phyloP scores from a whole-genome alignment of 2,113 vertebrate genomes.

The Uria aalge region DNA sequence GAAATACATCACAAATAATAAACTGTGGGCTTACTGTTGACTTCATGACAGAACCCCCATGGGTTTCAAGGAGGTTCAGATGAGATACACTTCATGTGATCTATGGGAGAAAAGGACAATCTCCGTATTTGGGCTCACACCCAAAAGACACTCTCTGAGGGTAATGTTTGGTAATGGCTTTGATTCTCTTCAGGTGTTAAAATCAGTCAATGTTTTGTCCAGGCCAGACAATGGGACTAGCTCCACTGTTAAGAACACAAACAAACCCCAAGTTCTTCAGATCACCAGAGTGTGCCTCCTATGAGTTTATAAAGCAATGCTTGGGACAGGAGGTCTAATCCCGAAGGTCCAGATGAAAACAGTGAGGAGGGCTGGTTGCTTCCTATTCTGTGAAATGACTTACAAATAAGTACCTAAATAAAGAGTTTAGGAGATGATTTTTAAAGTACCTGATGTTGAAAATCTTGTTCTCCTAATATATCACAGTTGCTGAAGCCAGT shows the following conservation, averaged over 20 bases:
- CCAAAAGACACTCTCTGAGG: not conserved
- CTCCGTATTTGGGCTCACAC: not conserved
- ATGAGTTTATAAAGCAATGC: not conserved
- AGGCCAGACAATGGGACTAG: not conserved
- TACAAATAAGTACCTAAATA: not conserved
- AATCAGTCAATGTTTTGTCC: not conserved
- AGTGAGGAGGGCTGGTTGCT: not conserved
- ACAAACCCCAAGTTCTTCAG: not conserved
- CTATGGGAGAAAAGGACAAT: not conserved
- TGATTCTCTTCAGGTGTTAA: not conserved
- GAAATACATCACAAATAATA: conserved; percentile 32
- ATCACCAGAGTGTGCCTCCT: not conserved
- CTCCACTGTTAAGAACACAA: not conserved
- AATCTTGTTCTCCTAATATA: not conserved
- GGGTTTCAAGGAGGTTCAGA: not conserved
- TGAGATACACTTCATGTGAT: not conserved
- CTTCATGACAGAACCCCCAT: not conserved
- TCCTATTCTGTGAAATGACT: not conserved
- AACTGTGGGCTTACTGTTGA: not conserved
- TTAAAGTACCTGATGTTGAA: not conserved
- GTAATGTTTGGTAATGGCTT: not conserved
- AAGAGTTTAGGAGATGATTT: not conserved
- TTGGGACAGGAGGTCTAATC: not conserved
- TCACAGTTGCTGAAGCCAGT: not conserved
- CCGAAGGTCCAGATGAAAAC: not conserved